Evolutionary conservation across 2,888 invertebrate species (phyloP), one percentile per base, ranked within the genome.

Genomic region (Morinoia aosen): DNA sequence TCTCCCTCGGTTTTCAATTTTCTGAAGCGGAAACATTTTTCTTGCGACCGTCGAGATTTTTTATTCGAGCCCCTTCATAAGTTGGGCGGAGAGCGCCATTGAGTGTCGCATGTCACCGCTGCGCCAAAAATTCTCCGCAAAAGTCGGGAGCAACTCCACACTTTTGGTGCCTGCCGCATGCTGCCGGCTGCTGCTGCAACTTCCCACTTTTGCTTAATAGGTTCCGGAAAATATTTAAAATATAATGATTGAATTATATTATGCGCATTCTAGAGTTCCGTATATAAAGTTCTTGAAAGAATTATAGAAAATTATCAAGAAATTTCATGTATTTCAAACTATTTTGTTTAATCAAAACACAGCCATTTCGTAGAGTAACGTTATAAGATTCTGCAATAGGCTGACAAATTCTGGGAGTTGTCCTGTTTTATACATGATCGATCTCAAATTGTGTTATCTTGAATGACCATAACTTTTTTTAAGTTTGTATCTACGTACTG

Each of bases 21-120:
- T 93, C 57, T 57, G 48, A 93, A 33, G 57, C 93, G 58, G 57
- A 57, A 93, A 57, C 56, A 57, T 93, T 93, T 93, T 93, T 93
- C 93, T 93, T 93, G 48, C 8, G 57, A 57, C 33, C 57, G 58
- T 12, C 19, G 19, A 57, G 90, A 57, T 91, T 91, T 93, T 93
- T 48, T 93, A 40, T 93, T 48, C 48, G 57, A 25, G 25, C 93
- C 93, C 93, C 93, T 93, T 93, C 93, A 93, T 93, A 93, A 93
- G 93, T 93, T 57, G 93, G 57, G 93, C 56, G 93, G 93, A 40
- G 57, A 57, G 57, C 57, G 40, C 25, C 48, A 93, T 93, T 93
- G 93, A 93, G 93, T 93, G 93, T 93, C 93, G 93, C 93, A 93
- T 93, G 93, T 56, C 93, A 57, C 58, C 58, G 93, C 58, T n/a